These are phyloP conservation scores for Papilio polyxenes DNA, from an alignment of 1,140 invertebrate genomes.

Conservation along the genomic window DNA sequence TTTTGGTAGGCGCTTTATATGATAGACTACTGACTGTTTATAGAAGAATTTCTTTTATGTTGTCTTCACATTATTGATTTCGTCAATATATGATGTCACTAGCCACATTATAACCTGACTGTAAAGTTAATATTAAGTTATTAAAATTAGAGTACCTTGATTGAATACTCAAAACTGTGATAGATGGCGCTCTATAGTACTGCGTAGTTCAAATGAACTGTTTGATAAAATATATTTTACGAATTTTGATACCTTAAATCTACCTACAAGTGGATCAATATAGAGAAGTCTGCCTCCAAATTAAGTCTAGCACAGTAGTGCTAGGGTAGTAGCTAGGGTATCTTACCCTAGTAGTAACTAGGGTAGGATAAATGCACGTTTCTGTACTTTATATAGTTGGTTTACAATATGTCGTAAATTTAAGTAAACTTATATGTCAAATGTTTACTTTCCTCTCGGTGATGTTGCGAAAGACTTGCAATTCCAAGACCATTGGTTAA, in stretches of 20 bases:
- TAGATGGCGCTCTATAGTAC: background rate
- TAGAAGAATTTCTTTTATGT: too few relatives aligned
- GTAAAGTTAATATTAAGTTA: background rate
- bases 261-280: too few relatives aligned
- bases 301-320: too few relatives aligned
- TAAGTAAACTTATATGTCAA: conserved; percentile 6
- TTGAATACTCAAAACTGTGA: background rate
- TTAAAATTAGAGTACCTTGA: background rate
- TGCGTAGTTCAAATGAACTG: too few relatives aligned
- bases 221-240: too few relatives aligned
- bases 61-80: background rate
- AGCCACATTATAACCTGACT: background rate
- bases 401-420: background rate
- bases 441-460: conserved; percentile 43
- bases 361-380: background rate
- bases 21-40: too few relatives aligned
- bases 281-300: too few relatives aligned
- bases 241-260: too few relatives aligned
- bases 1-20: background rate
- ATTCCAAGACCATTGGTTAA: conserved; percentile 51
- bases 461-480: conserved; percentile 63
- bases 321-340: too few relatives aligned
- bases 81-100: background rate
- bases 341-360: too few relatives aligned
- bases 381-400: background rate